phyloP scores from a whole-genome alignment of 2,888 invertebrate species.

The Eugnorisma glareosa region DNA sequence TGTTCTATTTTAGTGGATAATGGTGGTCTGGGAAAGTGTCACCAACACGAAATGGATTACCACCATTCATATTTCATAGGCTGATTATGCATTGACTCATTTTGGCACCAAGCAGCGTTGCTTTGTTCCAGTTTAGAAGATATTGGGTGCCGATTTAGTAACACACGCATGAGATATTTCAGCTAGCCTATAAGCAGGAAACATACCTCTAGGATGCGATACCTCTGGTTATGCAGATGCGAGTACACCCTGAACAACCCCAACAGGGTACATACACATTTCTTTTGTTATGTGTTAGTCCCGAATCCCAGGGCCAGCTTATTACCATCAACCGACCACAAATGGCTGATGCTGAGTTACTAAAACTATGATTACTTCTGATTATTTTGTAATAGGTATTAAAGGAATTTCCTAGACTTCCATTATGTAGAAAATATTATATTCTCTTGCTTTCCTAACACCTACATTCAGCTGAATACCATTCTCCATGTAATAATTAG shows the following conservation, averaged over 20 bases:
- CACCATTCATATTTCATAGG: neutral
- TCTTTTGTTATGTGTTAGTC: neutral
- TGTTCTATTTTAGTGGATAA: neutral
- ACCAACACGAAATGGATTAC: neutral
- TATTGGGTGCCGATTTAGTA: neutral
- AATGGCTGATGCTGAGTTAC: too few species aligned
- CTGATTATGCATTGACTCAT: neutral
- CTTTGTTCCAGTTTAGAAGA: neutral
- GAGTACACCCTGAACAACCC: too few species aligned
- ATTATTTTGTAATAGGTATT: neutral
- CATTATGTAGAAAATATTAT: neutral
- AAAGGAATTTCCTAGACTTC: neutral
- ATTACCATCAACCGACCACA: neutral
- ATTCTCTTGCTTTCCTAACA: neutral
- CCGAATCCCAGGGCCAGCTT: neutral
- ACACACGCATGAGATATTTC: too few species aligned
- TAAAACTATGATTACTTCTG: too few species aligned
- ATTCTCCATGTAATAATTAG: constrained; percentile 23
- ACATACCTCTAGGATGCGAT: neutral
- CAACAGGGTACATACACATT: neutral
- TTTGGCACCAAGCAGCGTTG: neutral
- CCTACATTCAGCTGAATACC: neutral
- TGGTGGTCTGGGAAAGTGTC: neutral
- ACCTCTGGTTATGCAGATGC: too few species aligned
- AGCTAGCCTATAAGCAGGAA: too few species aligned